phyloP scores from a whole-genome alignment of 2,797 vertebrate genomes.

The Sebastes steindachneri region DNA sequence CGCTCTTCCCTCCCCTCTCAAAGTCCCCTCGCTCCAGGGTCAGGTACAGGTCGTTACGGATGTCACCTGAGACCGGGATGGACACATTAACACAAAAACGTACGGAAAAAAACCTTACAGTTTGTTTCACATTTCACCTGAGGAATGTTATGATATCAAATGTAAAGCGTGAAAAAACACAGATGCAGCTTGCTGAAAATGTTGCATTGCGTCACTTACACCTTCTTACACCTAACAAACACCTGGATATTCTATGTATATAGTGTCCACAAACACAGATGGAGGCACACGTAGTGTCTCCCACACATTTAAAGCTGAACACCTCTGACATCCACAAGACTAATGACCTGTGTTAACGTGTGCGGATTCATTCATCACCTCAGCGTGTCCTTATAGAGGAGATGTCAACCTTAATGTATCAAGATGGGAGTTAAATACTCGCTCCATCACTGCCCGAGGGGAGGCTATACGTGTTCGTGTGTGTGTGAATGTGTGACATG shows the following conservation, averaged over 20 bases:
- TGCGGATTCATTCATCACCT: conserved; percentile 37
- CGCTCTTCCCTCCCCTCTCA: conserved; percentile 97
- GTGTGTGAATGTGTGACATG: not conserved
- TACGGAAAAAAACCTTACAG: not conserved
- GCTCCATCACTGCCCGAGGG: conserved; percentile 44
- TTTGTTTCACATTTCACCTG: not conserved
- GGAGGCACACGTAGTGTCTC: not conserved
- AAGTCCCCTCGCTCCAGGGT: conserved; percentile 96
- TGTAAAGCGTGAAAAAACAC: no score
- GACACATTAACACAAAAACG: not conserved
- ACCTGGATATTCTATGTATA: not conserved
- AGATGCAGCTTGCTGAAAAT: no score
- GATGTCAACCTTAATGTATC: conserved; percentile 29
- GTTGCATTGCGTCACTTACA: not conserved
- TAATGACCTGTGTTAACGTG: conserved; percentile 27
- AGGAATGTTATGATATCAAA: not conserved
- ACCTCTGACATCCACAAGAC: conserved; percentile 18
- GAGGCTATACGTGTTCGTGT: not conserved
- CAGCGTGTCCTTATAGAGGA: conserved; percentile 22
- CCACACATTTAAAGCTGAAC: not conserved
- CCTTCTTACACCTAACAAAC: not conserved
- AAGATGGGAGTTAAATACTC: conserved; percentile 38
- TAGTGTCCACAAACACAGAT: not conserved
- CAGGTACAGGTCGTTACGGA: conserved; percentile 96
- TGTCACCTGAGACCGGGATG: conserved; percentile 84